phyloP scores from a whole-genome alignment of 2,797 vertebrate species.

The Gorsachius magnificus region DNA sequence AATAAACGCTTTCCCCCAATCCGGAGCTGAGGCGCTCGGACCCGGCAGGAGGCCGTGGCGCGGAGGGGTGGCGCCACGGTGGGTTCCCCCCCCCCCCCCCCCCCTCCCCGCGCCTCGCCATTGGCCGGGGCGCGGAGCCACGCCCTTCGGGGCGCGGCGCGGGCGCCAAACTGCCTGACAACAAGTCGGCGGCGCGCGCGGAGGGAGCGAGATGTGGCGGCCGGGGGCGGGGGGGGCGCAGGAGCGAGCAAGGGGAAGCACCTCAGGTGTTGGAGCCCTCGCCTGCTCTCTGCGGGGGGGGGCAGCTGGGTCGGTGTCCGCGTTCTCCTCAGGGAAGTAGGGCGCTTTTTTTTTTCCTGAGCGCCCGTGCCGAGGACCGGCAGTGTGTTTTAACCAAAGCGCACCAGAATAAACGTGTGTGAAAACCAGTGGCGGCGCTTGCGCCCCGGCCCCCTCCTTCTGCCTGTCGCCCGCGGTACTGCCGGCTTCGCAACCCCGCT shows the following conservation, averaged over 20 bases:
- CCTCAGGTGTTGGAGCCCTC: too few relatives aligned
- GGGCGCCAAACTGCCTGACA: slow-evolving; percentile 35
- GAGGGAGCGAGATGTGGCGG: too few relatives aligned
- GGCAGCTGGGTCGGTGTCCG: too few relatives aligned
- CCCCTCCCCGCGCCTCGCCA: neutral
- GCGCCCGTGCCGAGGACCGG: rapidly evolving
- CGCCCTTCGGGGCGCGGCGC: rapidly evolving
- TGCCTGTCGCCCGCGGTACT: rapidly evolving
- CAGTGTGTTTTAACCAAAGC: rapidly evolving
- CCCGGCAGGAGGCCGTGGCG: neutral
- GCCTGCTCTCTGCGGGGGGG: too few relatives aligned
- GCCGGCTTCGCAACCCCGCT: rapidly evolving
- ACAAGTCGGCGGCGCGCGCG: neutral
- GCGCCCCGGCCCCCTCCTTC: too few relatives aligned
- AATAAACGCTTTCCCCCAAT: slow-evolving; percentile 54
- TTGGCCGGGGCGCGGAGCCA: rapidly evolving
- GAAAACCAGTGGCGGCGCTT: rapidly evolving
- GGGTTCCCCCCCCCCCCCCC: too few relatives aligned
- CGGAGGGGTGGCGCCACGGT: neutral
- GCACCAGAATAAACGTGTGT: rapidly evolving
- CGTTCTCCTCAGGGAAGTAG: too few relatives aligned
- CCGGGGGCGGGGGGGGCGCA: too few relatives aligned
- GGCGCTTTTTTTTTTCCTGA: rapidly evolving
- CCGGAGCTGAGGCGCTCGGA: neutral
- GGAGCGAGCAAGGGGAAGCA: too few relatives aligned